Conservation (phyloP, 2,797 vertebrate species). For the Pipistrellus nathusii region DNA sequence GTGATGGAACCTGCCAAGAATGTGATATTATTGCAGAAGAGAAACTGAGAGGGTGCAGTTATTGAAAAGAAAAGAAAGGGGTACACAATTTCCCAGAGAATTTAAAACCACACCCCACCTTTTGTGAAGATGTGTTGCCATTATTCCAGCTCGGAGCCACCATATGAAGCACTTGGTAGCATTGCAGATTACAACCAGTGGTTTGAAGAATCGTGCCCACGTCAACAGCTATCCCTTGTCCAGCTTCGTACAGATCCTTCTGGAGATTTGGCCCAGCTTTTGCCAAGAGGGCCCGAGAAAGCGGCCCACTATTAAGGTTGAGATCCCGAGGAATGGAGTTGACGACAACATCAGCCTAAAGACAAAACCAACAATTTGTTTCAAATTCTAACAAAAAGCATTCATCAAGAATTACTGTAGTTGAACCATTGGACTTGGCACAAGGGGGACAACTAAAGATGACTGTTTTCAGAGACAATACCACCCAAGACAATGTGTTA, state of each 20-base stretch:
- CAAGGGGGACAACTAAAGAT: not conserved
- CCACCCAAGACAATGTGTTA: not conserved
- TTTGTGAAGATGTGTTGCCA: not conserved
- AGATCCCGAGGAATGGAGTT: slow-evolving; percentile 90
- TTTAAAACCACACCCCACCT: slow-evolving; percentile 84
- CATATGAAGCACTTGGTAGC: slow-evolving; percentile 87
- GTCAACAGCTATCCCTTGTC: accelerated
- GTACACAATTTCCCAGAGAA: not conserved
- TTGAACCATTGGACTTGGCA: not conserved
- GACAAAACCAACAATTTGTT: slow-evolving; percentile 67
- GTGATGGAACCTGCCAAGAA: not conserved
- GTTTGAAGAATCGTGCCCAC: slow-evolving; percentile 87
- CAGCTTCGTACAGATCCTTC: slow-evolving; percentile 74
- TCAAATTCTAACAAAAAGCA: slow-evolving; percentile 43
- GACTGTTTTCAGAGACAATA: not conserved
- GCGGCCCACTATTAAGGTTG: slow-evolving; percentile 87
- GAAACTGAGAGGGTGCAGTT: not conserved
- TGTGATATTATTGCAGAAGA: not conserved
- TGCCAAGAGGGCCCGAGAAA: slow-evolving; percentile 90
- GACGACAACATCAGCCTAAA: slow-evolving; percentile 90
- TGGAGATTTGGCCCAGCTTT: slow-evolving; percentile 89
- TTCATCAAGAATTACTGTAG: not conserved
- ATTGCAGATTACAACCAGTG: not conserved
- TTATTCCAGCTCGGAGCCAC: slow-evolving; percentile 87
- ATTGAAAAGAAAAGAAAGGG: not conserved